phyloP scores from a whole-genome alignment of 2,797 vertebrate genomes.

The Gymnopithys bicolor region DNA sequence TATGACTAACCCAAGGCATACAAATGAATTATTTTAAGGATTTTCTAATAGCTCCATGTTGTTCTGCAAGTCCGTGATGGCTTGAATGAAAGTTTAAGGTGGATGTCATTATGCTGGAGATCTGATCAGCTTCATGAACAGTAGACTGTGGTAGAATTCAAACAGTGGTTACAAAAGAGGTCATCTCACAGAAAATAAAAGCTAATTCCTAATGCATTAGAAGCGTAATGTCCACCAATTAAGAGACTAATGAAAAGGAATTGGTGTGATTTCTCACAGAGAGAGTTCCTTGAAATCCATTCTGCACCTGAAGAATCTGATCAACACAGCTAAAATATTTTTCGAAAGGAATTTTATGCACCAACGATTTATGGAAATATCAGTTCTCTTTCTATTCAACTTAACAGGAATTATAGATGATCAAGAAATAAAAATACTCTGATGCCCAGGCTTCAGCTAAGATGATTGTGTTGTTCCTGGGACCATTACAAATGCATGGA shows the following conservation, averaged over 20 bases:
- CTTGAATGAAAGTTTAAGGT: conserved; percentile 79
- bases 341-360: background rate
- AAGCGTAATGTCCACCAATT: background rate
- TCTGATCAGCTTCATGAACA: conserved; percentile 75
- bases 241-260: background rate
- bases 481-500: background rate
- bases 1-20: background rate
- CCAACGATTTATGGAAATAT: background rate
- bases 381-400: background rate
- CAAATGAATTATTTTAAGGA: conserved; percentile 73
- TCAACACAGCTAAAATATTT: background rate
- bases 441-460: background rate
- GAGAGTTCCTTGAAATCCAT: background rate
- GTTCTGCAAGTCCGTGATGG: conserved; percentile 82
- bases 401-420: background rate
- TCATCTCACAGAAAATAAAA: background rate
- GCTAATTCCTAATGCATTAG: background rate
- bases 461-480: background rate
- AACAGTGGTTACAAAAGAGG: background rate
- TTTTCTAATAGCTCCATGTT: conserved; percentile 79
- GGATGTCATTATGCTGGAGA: conserved; percentile 61
- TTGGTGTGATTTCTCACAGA: background rate
- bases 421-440: background rate
- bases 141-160: background rate
- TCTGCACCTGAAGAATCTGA: background rate